phyloP scores from a whole-genome alignment of 1,140 invertebrate species.

The Plodia interpunctella region DNA sequence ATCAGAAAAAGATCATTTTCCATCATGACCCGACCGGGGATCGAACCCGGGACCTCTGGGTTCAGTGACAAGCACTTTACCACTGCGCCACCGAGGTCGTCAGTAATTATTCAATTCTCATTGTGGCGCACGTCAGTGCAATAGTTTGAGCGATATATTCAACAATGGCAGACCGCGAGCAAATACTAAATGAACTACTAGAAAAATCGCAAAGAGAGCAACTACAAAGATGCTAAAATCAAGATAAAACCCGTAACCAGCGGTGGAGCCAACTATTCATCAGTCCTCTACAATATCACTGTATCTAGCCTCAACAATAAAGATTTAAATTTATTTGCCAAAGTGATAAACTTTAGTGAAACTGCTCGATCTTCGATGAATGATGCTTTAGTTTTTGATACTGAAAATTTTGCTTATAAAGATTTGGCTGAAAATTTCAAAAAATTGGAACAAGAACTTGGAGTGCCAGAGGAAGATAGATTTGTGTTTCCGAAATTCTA shows the following conservation, averaged over 20 bases:
- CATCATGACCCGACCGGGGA: no score
- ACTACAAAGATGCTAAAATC: constrained; percentile 16
- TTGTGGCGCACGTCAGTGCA: no score
- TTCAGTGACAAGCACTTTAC: no score
- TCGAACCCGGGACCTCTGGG: no score
- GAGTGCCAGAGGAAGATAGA: constrained; percentile 31
- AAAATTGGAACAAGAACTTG: constrained; percentile 32
- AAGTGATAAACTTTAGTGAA: constrained; percentile 41
- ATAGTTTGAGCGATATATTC: no score
- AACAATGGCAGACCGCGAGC: constrained; percentile 37
- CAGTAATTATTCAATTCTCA: no score
- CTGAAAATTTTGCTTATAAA: constrained; percentile 41
- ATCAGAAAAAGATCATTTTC: no score
- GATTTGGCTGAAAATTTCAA: constrained; percentile 33
- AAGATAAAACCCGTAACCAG: constrained; percentile 17
- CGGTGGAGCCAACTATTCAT: constrained; percentile 46
- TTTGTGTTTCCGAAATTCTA: constrained; percentile 23
- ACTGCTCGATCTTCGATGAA: constrained; percentile 20
- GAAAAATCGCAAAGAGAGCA: constrained; percentile 28
- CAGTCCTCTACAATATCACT: constrained; percentile 28
- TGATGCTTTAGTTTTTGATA: constrained; percentile 25
- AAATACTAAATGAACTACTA: constrained; percentile 29
- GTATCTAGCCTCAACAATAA: constrained; percentile 26
- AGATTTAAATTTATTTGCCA: constrained; percentile 44
- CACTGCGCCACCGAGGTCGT: no score